Conservation (phyloP, 2,888 invertebrate species). For the Julus scanicus region DNA sequence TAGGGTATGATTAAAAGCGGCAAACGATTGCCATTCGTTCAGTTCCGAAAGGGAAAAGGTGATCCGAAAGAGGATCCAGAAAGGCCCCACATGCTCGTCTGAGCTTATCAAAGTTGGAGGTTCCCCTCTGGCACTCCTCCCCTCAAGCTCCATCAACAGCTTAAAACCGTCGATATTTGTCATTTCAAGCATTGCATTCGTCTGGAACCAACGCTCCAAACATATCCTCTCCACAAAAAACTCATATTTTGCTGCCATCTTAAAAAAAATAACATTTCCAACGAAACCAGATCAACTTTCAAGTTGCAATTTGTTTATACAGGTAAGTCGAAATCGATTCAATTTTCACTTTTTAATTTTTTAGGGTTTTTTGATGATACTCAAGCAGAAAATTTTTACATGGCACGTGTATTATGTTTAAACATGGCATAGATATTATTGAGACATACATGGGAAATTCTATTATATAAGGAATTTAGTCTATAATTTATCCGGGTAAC, state of each 20-base stretch:
- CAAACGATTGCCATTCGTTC: conserved; percentile 20
- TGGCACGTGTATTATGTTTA: too few species aligned
- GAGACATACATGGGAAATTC: too few species aligned
- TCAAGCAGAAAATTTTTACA: too few species aligned
- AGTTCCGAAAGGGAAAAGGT: conserved; percentile 27
- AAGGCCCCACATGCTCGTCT: conserved; percentile 1
- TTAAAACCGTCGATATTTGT: neutral
- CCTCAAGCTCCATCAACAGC: neutral
- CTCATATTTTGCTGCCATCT: neutral
- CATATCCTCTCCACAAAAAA: neutral
- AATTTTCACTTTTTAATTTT: neutral
- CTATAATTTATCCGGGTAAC: too few species aligned
- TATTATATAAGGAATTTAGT: too few species aligned
- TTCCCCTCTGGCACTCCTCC: neutral
- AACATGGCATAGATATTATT: too few species aligned
- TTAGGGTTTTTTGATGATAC: too few species aligned
- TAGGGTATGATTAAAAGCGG: conserved; percentile 7
- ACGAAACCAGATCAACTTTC: conserved; percentile 7
- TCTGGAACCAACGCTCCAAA: neutral
- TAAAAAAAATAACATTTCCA: neutral
- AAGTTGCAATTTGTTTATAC: neutral
- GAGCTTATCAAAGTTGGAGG: conserved; percentile 24
- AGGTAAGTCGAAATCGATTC: neutral
- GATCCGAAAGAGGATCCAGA: conserved; percentile 16
- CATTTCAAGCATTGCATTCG: neutral